Evolutionary conservation across 1,140 invertebrate species (phyloP).

Genomic region (Calliphora vicina): DNA sequence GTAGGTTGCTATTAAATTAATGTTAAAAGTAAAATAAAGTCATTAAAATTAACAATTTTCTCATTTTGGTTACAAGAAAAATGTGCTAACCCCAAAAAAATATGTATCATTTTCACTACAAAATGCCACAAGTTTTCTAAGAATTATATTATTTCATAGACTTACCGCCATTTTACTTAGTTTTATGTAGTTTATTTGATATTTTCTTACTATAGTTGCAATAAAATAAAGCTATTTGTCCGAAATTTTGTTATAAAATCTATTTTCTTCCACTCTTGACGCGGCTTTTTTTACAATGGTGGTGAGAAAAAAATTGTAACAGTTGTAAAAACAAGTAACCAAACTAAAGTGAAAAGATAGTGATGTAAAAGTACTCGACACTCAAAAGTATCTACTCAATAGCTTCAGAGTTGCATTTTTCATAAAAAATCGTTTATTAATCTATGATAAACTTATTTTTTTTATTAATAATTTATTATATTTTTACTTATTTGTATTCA

Average conservation of each 20-base stretch:
- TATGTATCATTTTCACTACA: background rate
- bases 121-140: no score
- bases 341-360: no score
- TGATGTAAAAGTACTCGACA: no score
- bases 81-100: background rate
- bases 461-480: no score
- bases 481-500: no score
- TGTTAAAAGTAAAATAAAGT: background rate
- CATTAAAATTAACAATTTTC: background rate
- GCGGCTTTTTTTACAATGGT: background rate
- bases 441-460: no score
- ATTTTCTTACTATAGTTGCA: background rate
- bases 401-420: no score
- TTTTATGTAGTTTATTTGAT: background rate
- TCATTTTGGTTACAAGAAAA: background rate
- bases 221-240: background rate
- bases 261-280: background rate
- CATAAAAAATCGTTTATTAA: no score
- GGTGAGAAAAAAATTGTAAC: background rate
- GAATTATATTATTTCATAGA: background rate
- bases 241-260: background rate
- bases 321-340: background rate
- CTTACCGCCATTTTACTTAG: background rate
- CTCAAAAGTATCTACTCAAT: no score
- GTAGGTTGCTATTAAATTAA: constrained; percentile 63